Conservation (phyloP, 1,140 invertebrate species). For the Tetragnatha versicolor region DNA sequence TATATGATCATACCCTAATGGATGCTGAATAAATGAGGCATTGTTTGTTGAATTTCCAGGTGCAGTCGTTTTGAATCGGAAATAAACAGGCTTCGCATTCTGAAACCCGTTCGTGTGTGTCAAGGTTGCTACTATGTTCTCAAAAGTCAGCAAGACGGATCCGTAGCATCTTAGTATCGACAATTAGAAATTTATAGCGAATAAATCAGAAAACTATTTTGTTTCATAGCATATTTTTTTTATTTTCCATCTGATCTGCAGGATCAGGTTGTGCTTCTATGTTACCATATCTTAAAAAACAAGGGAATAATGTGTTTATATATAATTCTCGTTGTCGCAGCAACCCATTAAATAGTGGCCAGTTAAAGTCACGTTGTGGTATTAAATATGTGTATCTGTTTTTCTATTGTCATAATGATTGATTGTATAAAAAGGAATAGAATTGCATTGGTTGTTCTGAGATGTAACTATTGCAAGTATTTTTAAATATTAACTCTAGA, state of each 20-base stretch:
- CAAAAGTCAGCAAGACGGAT: constrained; percentile 45
- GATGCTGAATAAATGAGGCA: not conserved
- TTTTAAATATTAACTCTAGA: no score
- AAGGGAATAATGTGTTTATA: constrained; percentile 25
- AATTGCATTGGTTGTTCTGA: not conserved
- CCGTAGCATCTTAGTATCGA: constrained; percentile 31
- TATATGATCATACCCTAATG: not conserved
- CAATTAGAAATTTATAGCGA: constrained; percentile 15
- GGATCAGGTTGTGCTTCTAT: constrained; percentile 33
- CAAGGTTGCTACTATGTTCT: constrained; percentile 75
- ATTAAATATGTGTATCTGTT: constrained; percentile 4
- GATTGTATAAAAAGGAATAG: constrained; percentile 15
- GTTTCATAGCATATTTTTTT: constrained; percentile 54
- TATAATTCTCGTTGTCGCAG: constrained; percentile 38
- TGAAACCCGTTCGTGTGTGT: constrained; percentile 90
- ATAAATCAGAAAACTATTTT: constrained; percentile 45
- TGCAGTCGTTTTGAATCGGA: constrained; percentile 95
- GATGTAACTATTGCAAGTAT: no score
- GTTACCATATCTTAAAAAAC: constrained; percentile 32
- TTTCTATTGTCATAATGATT: constrained; percentile 23
- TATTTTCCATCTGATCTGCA: constrained; percentile 47
- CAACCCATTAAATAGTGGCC: constrained; percentile 36
- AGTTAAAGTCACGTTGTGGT: constrained; percentile 10
- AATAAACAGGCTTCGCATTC: constrained; percentile 86
- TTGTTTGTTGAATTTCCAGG: constrained; percentile 63